Percentiles rank a stretch among this genome's conserved stretches.
Evolutionary conservation across 2,888 invertebrate genomes (phyloP).

Genomic region (Panzeria rudis): DNA sequence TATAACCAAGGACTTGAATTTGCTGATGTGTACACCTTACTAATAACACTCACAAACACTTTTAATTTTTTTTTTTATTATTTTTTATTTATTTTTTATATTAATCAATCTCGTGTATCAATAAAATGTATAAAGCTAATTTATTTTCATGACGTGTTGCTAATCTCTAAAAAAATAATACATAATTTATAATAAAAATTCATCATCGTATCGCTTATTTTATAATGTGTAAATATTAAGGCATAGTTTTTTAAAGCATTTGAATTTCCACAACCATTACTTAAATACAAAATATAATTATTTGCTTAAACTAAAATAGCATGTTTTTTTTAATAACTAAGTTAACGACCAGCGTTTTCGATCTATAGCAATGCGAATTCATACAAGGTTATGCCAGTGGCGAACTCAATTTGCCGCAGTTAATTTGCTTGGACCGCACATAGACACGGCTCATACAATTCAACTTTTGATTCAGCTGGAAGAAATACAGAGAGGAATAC

Average conservation of each 20-base stretch:
- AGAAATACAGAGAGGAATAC: too few relatives aligned
- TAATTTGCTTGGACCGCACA: too few relatives aligned
- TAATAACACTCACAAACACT: too few relatives aligned
- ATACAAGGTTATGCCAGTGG: too few relatives aligned
- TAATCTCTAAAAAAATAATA: conserved; percentile 58
- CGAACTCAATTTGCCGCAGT: too few relatives aligned
- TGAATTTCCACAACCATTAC: conserved; percentile 68
- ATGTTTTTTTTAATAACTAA: not conserved
- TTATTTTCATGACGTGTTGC: conserved; percentile 54
- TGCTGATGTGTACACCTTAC: too few relatives aligned
- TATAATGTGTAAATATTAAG: conserved; percentile 68
- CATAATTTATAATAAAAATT: conserved; percentile 35
- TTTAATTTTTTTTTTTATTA: not conserved
- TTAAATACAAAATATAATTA: conserved; percentile 24
- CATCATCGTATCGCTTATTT: conserved; percentile 49
- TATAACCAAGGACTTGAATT: too few relatives aligned
- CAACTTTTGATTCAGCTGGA: too few relatives aligned
- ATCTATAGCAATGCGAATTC: not conserved
- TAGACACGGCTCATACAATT: too few relatives aligned
- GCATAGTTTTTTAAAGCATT: conserved; percentile 68
- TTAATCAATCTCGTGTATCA: conserved; percentile 47
- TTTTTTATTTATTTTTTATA: conserved; percentile 10
- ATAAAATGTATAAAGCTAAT: conserved; percentile 63
- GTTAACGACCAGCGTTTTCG: not conserved
- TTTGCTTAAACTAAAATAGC: too few relatives aligned